A percentile compares a stretch with the other conserved stretches of the same genome.
phyloP scores from a whole-genome alignment of 2,113 vertebrate genomes.

The Megaptera novaeangliae region DNA sequence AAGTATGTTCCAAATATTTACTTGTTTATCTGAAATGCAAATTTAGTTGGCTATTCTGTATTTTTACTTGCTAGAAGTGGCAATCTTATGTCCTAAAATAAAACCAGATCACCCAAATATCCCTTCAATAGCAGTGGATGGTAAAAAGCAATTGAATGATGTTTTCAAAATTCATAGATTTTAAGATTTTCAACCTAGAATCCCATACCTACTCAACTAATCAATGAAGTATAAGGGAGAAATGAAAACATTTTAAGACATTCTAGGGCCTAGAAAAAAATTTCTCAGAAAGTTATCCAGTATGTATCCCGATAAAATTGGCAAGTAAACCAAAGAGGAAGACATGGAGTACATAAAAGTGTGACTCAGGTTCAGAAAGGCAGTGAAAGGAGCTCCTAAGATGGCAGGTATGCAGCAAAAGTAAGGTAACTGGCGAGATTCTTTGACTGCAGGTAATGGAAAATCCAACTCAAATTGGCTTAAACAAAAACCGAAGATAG shows the following conservation, averaged over 20 bases:
- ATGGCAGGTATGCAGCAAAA: background rate
- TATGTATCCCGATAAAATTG: background rate
- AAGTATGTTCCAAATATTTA: background rate
- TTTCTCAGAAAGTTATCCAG: background rate
- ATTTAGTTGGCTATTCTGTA: background rate
- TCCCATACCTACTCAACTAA: background rate
- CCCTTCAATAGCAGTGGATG: background rate
- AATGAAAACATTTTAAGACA: background rate
- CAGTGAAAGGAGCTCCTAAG: background rate
- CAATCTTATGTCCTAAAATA: background rate
- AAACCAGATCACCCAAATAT: background rate
- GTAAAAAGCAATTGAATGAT: background rate
- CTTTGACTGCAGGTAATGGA: background rate
- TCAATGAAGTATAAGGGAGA: background rate
- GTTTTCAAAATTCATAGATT: background rate
- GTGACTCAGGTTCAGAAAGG: background rate
- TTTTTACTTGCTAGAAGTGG: background rate
- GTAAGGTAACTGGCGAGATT: background rate
- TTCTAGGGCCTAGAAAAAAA: background rate
- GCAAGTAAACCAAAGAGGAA: background rate
- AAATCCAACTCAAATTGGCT: background rate
- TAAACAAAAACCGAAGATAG: background rate
- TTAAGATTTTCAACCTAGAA: background rate
- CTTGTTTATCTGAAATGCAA: background rate
- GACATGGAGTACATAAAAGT: rapidly evolving